Evolutionary conservation across 2,797 vertebrate species (phyloP).

Genomic region (Pseudotriccus pelzelni): DNA sequence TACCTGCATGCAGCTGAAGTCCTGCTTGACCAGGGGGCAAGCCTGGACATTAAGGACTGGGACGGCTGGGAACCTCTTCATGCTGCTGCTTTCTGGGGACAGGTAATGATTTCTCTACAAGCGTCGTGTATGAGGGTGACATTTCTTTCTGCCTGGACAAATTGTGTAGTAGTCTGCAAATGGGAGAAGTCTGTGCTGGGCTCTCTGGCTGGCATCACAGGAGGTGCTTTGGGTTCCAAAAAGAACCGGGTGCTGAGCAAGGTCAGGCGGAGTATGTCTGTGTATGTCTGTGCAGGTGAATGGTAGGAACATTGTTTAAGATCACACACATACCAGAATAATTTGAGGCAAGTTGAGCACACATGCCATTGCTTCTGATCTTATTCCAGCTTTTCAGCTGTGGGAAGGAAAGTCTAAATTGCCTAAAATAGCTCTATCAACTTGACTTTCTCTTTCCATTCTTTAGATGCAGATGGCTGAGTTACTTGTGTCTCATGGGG

Average conservation of each 20-base stretch:
- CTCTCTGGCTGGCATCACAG: neutral
- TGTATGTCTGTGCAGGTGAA: neutral
- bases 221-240: neutral
- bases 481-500: constrained; percentile 92
- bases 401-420: neutral
- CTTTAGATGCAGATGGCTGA: constrained; percentile 94
- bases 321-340: neutral
- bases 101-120: constrained; percentile 77
- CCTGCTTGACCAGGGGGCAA: constrained; percentile 90
- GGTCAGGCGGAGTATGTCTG: neutral
- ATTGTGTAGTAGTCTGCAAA: neutral
- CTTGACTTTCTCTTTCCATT: constrained; percentile 13
- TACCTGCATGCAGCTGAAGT: constrained; percentile 91
- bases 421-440: neutral
- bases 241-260: neutral
- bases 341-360: neutral
- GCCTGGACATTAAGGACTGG: constrained; percentile 87
- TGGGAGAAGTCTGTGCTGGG: neutral
- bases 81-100: constrained; percentile 97
- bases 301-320: neutral
- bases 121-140: neutral
- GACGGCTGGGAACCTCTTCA: constrained; percentile 97
- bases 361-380: neutral
- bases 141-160: neutral
- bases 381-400: neutral